Percentiles rank a stretch among this genome's conserved stretches.
Evolutionary conservation across 1,140 invertebrate species (phyloP).

Genomic region (Fopius arisanus): DNA sequence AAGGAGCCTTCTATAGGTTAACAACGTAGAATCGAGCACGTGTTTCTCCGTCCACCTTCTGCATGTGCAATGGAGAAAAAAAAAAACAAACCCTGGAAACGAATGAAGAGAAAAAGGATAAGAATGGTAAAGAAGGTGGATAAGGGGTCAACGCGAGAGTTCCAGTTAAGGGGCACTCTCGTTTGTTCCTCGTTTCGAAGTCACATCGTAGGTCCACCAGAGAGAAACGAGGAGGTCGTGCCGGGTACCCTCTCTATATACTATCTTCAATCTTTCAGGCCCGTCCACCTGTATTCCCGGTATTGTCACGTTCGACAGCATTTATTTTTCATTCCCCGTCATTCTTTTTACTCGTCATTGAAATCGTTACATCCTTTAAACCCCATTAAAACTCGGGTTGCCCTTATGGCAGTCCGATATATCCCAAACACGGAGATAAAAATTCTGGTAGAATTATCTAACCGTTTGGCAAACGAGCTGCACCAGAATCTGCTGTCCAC

Average conservation of each 20-base stretch:
- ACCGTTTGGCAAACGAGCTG: too few relatives aligned
- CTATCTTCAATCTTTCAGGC: conserved; percentile 55
- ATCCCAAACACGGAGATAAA: too few relatives aligned
- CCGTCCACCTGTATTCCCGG: conserved; percentile 61
- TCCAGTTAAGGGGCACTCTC: conserved; percentile 57
- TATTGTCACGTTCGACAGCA: conserved; percentile 42
- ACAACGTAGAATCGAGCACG: conserved; percentile 16
- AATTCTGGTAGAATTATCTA: too few relatives aligned
- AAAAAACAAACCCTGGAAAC: neutral
- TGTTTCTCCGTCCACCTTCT: conserved; percentile 2
- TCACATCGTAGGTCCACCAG: conserved; percentile 50
- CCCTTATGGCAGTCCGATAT: too few relatives aligned
- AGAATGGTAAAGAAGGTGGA: conserved; percentile 10
- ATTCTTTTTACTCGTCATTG: neutral
- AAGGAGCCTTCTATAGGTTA: neutral
- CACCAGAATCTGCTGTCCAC: too few relatives aligned
- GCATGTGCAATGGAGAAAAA: neutral
- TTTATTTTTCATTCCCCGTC: neutral
- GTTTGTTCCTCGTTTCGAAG: conserved; percentile 61
- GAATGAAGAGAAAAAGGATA: conserved; percentile 3
- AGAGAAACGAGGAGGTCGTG: conserved; percentile 49
- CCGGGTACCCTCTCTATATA: conserved; percentile 28
- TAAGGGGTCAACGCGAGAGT: conserved; percentile 28
- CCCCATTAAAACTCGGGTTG: too few relatives aligned
- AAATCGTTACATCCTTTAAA: too few relatives aligned